phyloP scores from a whole-genome alignment of 2,888 invertebrate genomes.

The Heliconius sara region DNA sequence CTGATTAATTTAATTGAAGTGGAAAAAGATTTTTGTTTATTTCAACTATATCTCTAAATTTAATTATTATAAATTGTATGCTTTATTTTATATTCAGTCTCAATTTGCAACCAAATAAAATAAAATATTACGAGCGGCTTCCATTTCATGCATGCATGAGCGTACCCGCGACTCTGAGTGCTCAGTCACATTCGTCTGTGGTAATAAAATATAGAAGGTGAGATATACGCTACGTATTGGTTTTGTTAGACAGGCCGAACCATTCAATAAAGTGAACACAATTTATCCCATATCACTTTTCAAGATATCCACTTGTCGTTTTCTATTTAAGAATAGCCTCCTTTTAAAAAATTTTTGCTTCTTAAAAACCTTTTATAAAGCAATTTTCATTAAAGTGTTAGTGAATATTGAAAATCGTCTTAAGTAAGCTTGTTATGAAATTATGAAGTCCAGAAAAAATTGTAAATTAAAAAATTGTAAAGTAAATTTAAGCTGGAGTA shows the following conservation, averaged over 20 bases:
- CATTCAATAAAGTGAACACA: neutral
- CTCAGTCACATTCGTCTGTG: conserved; percentile 13
- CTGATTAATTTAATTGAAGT: neutral
- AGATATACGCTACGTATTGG: neutral
- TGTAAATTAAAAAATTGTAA: no score
- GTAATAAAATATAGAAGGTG: conserved; percentile 22
- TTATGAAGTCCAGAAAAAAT: no score
- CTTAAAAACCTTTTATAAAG: no score
- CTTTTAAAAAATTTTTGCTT: neutral
- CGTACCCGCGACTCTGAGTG: conserved; percentile 11
- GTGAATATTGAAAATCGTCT: no score
- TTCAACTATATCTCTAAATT: neutral
- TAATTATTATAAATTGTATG: neutral
- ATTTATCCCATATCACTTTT: neutral
- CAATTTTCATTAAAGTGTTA: neutral
- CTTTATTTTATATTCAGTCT: neutral
- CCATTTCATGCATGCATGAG: conserved; percentile 25
- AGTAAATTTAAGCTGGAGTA: no score
- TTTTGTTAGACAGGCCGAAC: neutral
- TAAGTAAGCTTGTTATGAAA: no score
- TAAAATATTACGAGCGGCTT: conserved; percentile 17
- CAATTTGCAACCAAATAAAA: conserved; percentile 25
- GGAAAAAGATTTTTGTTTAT: neutral
- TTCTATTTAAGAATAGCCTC: neutral
- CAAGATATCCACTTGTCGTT: neutral